Percentiles rank a stretch among this genome's conserved stretches.
Conservation (phyloP, 2,113 vertebrate genomes). For the Gracilinanus agilis region DNA sequence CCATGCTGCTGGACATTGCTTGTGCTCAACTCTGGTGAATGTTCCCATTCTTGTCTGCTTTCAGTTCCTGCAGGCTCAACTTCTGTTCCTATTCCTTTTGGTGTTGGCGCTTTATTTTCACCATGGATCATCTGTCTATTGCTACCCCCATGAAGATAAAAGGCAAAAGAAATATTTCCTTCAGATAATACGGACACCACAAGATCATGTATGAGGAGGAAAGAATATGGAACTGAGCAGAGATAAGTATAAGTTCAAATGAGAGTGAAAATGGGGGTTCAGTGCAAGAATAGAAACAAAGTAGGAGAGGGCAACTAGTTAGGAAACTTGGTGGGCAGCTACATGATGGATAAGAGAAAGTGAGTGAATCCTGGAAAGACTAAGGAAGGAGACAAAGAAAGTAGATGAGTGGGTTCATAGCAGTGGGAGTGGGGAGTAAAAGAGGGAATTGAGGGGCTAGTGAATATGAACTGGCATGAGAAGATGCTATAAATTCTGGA, state of each 20-base stretch:
- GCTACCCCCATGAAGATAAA: neutral
- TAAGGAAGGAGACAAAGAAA: neutral
- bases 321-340: neutral
- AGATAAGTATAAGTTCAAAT: neutral
- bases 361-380: neutral
- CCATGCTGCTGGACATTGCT: too few species aligned
- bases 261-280: neutral
- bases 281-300: neutral
- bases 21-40: too few species aligned
- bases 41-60: too few species aligned
- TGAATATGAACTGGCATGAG: neutral
- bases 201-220: neutral
- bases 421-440: neutral
- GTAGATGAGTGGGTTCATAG: neutral
- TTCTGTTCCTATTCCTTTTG: too few species aligned
- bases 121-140: neutral
- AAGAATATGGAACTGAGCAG: neutral
- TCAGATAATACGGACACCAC: neutral
- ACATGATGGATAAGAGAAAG: neutral
- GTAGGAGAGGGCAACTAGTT: neutral
- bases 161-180: neutral
- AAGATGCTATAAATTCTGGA: neutral
- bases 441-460: neutral
- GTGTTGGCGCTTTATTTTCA: too few species aligned
- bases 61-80: too few species aligned